Conservation (phyloP, 2,888 invertebrate species). For the Acheta domesticus region DNA sequence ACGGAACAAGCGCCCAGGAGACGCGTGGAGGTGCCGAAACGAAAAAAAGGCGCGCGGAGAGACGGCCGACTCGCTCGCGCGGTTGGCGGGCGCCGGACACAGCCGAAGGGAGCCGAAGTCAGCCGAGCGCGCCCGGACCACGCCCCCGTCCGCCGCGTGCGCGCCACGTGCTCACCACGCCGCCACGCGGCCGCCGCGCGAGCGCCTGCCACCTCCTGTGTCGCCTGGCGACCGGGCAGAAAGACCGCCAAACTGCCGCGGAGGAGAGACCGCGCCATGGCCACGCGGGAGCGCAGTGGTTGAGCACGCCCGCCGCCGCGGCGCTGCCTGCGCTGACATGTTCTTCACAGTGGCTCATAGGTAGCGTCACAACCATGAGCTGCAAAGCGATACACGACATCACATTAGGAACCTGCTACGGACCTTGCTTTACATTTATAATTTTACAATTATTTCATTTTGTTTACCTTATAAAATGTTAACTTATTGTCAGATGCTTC, state of each 20-base stretch:
- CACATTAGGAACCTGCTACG: too few relatives aligned
- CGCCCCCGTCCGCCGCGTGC: not conserved
- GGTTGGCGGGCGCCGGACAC: not conserved
- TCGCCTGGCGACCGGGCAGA: conserved; percentile 31
- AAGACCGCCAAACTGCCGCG: conserved; percentile 37
- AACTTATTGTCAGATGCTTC: too few relatives aligned
- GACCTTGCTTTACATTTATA: too few relatives aligned
- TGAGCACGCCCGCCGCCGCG: not conserved
- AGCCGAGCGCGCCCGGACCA: not conserved
- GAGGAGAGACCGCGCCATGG: conserved; percentile 28
- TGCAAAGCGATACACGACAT: too few relatives aligned
- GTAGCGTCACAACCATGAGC: too few relatives aligned
- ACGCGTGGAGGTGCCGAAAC: not conserved
- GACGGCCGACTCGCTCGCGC: not conserved
- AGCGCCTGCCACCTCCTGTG: conserved; percentile 25
- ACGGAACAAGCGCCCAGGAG: not conserved
- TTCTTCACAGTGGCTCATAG: too few relatives aligned
- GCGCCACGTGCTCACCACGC: conserved; percentile 24
- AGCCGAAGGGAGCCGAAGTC: not conserved
- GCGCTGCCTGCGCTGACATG: too few relatives aligned
- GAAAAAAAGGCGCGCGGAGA: not conserved
- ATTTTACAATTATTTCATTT: too few relatives aligned
- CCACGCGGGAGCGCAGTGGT: conserved; percentile 18
- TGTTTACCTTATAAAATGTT: too few relatives aligned
- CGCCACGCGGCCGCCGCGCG: conserved; percentile 20